Conservation (phyloP, 2,888 invertebrate species). For the Endotricha flammealis region DNA sequence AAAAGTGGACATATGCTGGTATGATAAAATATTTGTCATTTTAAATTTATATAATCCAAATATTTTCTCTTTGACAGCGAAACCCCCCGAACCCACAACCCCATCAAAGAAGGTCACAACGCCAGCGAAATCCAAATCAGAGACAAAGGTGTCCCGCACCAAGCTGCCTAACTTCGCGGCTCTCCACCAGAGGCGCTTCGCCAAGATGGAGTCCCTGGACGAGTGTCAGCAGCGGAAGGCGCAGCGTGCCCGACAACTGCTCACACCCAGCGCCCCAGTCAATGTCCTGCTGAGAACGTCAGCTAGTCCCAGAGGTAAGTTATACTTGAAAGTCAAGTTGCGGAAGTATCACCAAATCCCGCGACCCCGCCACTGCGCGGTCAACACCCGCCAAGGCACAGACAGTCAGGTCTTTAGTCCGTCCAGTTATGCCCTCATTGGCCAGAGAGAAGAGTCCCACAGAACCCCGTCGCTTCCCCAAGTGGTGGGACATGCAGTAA, state of each 20-base stretch:
- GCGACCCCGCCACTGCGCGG: too few relatives aligned
- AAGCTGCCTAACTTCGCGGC: conserved; percentile 84
- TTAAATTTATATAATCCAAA: too few relatives aligned
- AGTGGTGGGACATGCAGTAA: too few relatives aligned
- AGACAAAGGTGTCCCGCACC: conserved; percentile 41
- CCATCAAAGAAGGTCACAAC: conserved; percentile 33
- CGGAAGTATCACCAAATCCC: too few relatives aligned
- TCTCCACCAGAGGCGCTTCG: conserved; percentile 81
- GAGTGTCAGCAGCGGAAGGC: conserved; percentile 76
- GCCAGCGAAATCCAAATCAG: conserved; percentile 52
- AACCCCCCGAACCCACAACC: conserved; percentile 32
- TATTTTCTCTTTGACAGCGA: conserved; percentile 39
- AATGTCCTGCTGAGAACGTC: conserved; percentile 36
- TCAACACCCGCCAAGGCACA: neutral
- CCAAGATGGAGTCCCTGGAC: conserved; percentile 82
- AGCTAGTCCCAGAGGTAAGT: conserved; percentile 46
- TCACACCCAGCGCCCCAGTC: conserved; percentile 44
- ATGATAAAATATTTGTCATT: too few relatives aligned
- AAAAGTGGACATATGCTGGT: too few relatives aligned
- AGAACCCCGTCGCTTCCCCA: too few relatives aligned
- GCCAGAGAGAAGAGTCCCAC: too few relatives aligned
- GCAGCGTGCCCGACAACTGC: conserved; percentile 58
- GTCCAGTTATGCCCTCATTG: too few relatives aligned
- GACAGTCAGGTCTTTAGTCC: too few relatives aligned
- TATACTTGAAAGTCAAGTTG: neutral